Evolutionary conservation across 2,113 vertebrate genomes (phyloP).

Genomic region (Oreochromis niloticus): DNA sequence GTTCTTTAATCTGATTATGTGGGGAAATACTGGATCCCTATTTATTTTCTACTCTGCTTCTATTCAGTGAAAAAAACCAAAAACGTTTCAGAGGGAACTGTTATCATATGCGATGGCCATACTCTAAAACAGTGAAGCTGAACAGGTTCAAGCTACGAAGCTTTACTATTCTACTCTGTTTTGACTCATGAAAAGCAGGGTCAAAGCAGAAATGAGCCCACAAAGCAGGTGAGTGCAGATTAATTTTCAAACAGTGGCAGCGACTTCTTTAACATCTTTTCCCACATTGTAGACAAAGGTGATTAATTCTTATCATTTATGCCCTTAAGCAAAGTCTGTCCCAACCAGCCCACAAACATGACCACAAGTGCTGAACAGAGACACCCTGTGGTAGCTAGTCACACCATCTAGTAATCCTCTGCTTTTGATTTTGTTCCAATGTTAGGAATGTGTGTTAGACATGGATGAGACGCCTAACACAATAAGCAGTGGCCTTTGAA

Average conservation of each 20-base stretch:
- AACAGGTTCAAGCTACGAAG: neutral
- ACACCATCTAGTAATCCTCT: neutral
- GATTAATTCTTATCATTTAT: neutral
- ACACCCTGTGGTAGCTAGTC: neutral
- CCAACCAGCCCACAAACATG: neutral
- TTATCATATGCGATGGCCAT: neutral
- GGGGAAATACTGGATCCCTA: neutral
- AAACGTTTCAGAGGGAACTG: neutral
- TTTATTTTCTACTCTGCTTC: neutral
- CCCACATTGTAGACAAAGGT: neutral
- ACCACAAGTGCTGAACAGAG: neutral
- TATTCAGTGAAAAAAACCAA: neutral
- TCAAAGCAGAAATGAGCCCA: neutral
- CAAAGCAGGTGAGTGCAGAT: neutral
- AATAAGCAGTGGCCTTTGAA: neutral
- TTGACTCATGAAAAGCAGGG: neutral
- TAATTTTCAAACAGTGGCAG: neutral
- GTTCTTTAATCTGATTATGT: neutral
- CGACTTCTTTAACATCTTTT: neutral
- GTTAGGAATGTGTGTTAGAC: neutral
- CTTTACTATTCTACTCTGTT: neutral
- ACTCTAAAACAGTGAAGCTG: neutral
- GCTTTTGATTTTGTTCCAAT: neutral
- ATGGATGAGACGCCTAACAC: neutral
- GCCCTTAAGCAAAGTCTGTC: neutral